These are phyloP conservation scores for Tachuris rubrigastra DNA, from an alignment of 2,113 vertebrate species.

Conservation along the genomic window DNA sequence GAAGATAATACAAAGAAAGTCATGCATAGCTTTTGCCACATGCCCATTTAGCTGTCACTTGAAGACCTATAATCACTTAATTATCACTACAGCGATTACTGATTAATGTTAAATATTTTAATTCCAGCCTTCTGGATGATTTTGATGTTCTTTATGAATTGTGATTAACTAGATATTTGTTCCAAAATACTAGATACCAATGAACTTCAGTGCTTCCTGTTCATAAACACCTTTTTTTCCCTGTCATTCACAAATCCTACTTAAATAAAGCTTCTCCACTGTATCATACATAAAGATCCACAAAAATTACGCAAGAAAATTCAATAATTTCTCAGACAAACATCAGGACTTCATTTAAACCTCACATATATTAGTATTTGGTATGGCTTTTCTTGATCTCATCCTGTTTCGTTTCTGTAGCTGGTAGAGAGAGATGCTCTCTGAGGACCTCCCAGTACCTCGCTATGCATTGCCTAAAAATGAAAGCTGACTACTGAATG, in stretches of 20 bases:
- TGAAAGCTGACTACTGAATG: neutral
- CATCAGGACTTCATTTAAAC: neutral
- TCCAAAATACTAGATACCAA: neutral
- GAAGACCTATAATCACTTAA: neutral
- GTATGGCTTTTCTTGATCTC: neutral
- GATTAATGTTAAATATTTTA: neutral
- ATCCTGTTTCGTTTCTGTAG: neutral
- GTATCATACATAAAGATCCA: neutral
- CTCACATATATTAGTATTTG: neutral
- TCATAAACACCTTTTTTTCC: neutral
- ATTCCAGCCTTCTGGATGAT: neutral
- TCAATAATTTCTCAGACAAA: neutral
- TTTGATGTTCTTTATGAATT: neutral
- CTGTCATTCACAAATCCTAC: neutral
- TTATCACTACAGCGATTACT: neutral
- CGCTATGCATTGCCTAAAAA: neutral
- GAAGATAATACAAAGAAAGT: neutral
- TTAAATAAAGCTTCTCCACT: neutral
- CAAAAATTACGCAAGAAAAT: neutral
- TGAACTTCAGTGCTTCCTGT: neutral
- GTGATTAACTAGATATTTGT: neutral
- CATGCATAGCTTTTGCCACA: neutral
- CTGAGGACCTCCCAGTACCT: neutral
- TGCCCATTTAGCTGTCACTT: neutral
- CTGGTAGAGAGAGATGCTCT: accelerated